phyloP scores from a whole-genome alignment of 2,113 vertebrate species.

The Numida meleagris region DNA sequence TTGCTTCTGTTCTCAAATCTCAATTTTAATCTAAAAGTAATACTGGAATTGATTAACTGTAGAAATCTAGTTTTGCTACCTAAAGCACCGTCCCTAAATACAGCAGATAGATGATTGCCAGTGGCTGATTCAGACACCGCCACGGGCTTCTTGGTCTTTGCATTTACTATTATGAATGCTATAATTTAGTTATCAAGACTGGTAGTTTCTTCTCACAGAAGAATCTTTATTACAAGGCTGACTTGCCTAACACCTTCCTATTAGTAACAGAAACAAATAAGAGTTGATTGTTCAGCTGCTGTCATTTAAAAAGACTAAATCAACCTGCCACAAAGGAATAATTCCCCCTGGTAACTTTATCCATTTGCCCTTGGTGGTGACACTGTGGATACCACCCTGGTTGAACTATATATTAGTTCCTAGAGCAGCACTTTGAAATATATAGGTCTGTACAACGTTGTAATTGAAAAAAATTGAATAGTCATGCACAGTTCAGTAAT shows the following conservation, averaged over 20 bases:
- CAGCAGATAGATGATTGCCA: background rate
- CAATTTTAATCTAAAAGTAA: background rate
- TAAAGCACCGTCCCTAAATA: background rate
- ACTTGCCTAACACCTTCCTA: background rate
- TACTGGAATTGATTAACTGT: background rate
- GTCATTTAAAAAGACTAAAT: slow-evolving; percentile 66
- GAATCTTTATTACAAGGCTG: background rate
- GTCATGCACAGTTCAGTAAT: slow-evolving; percentile 23
- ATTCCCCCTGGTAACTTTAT: slow-evolving; percentile 64
- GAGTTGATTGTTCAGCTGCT: slow-evolving; percentile 69
- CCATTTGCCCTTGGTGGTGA: slow-evolving; percentile 64
- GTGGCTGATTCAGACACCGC: background rate
- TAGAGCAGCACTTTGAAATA: slow-evolving; percentile 39
- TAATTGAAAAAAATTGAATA: slow-evolving; percentile 45
- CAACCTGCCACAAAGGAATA: slow-evolving; percentile 63
- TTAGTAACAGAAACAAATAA: slow-evolving; percentile 68
- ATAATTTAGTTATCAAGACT: slow-evolving; percentile 23
- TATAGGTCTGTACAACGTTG: slow-evolving; percentile 21
- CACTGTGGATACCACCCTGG: slow-evolving; percentile 49
- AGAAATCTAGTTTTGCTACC: background rate
- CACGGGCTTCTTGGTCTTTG: background rate
- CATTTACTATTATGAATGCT: background rate
- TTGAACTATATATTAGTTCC: slow-evolving; percentile 41
- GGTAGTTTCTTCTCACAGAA: slow-evolving; percentile 16
- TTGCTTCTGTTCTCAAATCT: background rate